Conservation (phyloP, 2,113 vertebrate species). For the Rana temporaria region DNA sequence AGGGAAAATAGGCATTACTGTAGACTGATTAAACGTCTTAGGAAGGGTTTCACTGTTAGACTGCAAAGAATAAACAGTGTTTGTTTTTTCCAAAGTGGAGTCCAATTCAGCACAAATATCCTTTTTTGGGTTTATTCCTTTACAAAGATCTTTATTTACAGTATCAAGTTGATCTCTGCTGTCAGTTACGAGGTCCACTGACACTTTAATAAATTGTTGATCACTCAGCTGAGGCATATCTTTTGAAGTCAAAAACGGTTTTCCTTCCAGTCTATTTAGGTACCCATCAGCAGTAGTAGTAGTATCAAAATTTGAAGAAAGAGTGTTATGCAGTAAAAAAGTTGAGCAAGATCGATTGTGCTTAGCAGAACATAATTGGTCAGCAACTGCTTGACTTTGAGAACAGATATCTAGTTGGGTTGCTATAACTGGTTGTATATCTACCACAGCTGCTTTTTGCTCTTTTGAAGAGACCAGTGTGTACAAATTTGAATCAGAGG, state of each 20-base stretch:
- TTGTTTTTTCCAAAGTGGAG: neutral
- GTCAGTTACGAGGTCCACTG: neutral
- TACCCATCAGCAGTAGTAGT: neutral
- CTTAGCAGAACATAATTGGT: neutral
- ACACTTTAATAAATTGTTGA: neutral
- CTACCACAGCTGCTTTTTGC: neutral
- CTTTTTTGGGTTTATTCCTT: neutral
- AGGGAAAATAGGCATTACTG: conserved; percentile 35
- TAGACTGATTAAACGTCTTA: neutral
- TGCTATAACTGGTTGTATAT: neutral
- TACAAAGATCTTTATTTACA: neutral
- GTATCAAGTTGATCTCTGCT: neutral
- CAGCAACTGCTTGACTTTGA: neutral
- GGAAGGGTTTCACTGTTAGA: neutral
- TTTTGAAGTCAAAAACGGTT: neutral
- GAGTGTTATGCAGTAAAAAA: neutral
- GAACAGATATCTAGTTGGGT: neutral
- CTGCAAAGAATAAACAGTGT: too few relatives aligned
- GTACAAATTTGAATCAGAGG: neutral
- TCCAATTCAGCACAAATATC: neutral
- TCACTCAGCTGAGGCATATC: neutral
- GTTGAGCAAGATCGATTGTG: neutral
- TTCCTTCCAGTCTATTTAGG: neutral
- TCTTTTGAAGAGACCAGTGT: neutral
- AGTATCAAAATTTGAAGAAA: neutral